Evolutionary conservation across 2,797 vertebrate genomes (phyloP).

Genomic region (Melanotaenia maccullochi): DNA sequence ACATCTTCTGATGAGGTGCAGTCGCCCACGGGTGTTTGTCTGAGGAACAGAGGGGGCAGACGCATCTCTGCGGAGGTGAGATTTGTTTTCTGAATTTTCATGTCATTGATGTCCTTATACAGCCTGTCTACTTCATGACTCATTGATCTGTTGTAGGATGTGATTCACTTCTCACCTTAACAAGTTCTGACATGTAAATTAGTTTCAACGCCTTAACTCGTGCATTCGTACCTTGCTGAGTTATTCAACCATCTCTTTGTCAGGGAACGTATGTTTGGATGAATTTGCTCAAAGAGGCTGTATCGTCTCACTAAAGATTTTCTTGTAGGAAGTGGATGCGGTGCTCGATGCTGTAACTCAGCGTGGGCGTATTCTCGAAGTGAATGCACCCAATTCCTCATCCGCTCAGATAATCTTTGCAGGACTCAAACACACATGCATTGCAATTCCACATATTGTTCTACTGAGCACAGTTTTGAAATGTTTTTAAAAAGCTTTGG

Average conservation of each 20-base stretch:
- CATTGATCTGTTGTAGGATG: neutral
- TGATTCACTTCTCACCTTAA: slow-evolving; percentile 33
- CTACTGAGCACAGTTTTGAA: slow-evolving; percentile 34
- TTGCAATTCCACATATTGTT: slow-evolving; percentile 18
- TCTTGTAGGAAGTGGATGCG: slow-evolving; percentile 2
- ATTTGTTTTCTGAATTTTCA: slow-evolving; percentile 11
- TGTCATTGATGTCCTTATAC: neutral
- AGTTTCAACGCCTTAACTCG: slow-evolving; percentile 8
- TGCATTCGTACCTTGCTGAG: neutral
- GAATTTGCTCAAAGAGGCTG: neutral
- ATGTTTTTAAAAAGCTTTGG: slow-evolving; percentile 33
- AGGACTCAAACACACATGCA: slow-evolving; percentile 1
- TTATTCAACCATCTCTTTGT: slow-evolving; percentile 9
- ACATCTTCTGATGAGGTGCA: slow-evolving; percentile 97
- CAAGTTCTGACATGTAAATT: slow-evolving; percentile 16
- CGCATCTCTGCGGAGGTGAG: slow-evolving; percentile 95
- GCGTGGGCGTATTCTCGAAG: slow-evolving; percentile 26
- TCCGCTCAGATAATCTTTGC: slow-evolving; percentile 38
- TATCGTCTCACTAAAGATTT: neutral
- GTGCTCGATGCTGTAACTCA: slow-evolving; percentile 6
- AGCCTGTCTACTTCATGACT: neutral
- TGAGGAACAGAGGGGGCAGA: slow-evolving; percentile 92
- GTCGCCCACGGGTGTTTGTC: slow-evolving; percentile 94
- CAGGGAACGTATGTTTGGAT: slow-evolving; percentile 2
- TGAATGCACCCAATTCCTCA: slow-evolving; percentile 23